Base-by-base conservation (phyloP, 2,888 invertebrate species). In the Noctua pronuba region DNA sequence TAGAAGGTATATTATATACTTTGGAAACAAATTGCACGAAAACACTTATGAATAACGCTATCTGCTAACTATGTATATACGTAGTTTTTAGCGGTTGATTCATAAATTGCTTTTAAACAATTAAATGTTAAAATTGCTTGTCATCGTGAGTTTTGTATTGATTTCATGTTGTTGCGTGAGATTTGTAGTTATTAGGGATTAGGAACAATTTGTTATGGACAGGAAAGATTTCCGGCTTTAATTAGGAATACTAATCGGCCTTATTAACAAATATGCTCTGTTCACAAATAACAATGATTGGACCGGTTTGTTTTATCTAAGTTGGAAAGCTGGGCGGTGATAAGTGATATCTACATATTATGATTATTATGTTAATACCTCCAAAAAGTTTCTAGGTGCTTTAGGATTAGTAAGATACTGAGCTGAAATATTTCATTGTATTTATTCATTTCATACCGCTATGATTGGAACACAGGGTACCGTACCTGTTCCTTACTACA, bases 111-210 rank as follows among this genome's bases (percentile, higher is more conserved):
- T 64, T 73, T 31, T 18, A 10, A 41, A 18, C 10, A 62, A 52
- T 38, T 28, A 28, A 49, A 28, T 28, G 3, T 18, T 16, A 28
- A 31, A 65, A 49, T 21, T n/a, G 76, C 49, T 38, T 3, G 60
- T 79, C 82, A 79, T 76, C n/a, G 6, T 79, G 66, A 62, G 16
- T 55, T 18, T 21, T 16, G 24, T 13, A 0, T 31, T 18, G 8
- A n/a, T 46, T 21, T 24, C 10, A 24, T 44, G 24, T 31, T 44
- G 11, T 46, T 62, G 3, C 28, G 13, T 31, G 2, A 55, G 46
- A 18, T 41, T 62, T 62, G 28, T 77, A 28, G 71, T 80, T 35
- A 80, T 44, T 62, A 41, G 13, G 31, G 16, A 55, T 68, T 11
- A 49, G 0, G 5, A 41, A 21, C 28, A 24, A 2, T 28, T 49